Evolutionary conservation across 2,888 invertebrate genomes (phyloP).

Genomic region (Erebia palarica): DNA sequence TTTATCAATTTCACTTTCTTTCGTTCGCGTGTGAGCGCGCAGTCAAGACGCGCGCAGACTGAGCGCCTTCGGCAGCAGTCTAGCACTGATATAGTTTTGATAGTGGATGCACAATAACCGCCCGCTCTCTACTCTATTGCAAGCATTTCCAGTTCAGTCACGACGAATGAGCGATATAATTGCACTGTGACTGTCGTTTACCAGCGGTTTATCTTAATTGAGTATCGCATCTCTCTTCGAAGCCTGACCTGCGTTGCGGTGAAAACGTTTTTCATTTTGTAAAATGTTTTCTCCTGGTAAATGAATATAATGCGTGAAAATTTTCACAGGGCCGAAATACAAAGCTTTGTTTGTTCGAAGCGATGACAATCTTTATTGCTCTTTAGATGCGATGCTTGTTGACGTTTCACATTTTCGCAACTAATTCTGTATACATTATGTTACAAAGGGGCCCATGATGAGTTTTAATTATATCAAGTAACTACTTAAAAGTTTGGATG

Average conservation of each 20-base stretch:
- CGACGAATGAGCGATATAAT: constrained; percentile 79
- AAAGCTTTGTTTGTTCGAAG: constrained; percentile 21
- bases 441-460: neutral
- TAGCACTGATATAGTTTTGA: constrained; percentile 77
- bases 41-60: constrained; percentile 67
- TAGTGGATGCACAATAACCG: constrained; percentile 71
- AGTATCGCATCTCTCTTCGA: constrained; percentile 72
- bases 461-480: neutral
- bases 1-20: constrained; percentile 71
- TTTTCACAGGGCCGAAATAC: constrained; percentile 46
- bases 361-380: constrained; percentile 19
- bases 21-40: constrained; percentile 66
- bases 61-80: constrained; percentile 61
- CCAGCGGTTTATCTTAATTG: constrained; percentile 73
- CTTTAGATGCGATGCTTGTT: constrained; percentile 3
- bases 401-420: neutral
- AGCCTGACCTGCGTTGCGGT: constrained; percentile 73
- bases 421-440: neutral
- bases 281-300: constrained; percentile 63
- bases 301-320: constrained; percentile 58
- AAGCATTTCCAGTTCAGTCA: constrained; percentile 75
- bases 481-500: no score
- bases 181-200: constrained; percentile 74
- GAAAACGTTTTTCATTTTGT: constrained; percentile 77
- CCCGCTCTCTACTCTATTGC: constrained; percentile 70